phyloP scores from a whole-genome alignment of 2,888 invertebrate genomes.

The Odiellus spinosus region DNA sequence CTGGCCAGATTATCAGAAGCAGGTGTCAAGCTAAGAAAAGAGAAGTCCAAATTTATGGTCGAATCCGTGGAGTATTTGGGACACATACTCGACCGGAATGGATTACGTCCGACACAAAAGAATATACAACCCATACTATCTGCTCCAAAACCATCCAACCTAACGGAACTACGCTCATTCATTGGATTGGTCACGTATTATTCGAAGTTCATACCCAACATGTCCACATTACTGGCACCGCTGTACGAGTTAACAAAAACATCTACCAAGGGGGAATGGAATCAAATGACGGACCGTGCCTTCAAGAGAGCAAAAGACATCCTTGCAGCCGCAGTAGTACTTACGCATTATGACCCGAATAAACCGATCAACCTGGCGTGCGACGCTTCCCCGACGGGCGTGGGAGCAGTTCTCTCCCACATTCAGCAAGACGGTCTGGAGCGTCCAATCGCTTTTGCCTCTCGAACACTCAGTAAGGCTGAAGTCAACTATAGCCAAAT shows the following conservation, averaged over 20 bases:
- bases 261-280: conserved; percentile 16
- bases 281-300: conserved; percentile 14
- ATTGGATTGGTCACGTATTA: conserved; percentile 24
- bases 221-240: conserved; percentile 19
- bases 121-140: conserved; percentile 21
- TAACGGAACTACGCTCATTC: conserved; percentile 21
- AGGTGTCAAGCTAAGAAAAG: conserved; percentile 4
- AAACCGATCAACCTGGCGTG: no score
- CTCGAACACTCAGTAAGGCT: conserved; percentile 16
- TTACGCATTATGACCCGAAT: conserved; percentile 28
- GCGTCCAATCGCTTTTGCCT: conserved; percentile 23
- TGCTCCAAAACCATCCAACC: conserved; percentile 21
- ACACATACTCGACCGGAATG: conserved; percentile 18
- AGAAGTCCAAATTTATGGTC: conserved; percentile 21
- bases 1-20: not conserved
- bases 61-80: conserved; percentile 21
- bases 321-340: conserved; percentile 19
- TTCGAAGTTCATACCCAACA: conserved; percentile 20
- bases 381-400: conserved; percentile 27
- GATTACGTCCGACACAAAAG: conserved; percentile 16
- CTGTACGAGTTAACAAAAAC: conserved; percentile 19
- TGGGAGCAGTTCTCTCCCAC: conserved; percentile 22
- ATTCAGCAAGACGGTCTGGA: conserved; percentile 27
- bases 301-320: conserved; percentile 20
- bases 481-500: conserved; percentile 20